Percentiles rank a stretch among this genome's conserved stretches.
Conservation (phyloP, 2,888 invertebrate species). For the Lucinisca nassula region DNA sequence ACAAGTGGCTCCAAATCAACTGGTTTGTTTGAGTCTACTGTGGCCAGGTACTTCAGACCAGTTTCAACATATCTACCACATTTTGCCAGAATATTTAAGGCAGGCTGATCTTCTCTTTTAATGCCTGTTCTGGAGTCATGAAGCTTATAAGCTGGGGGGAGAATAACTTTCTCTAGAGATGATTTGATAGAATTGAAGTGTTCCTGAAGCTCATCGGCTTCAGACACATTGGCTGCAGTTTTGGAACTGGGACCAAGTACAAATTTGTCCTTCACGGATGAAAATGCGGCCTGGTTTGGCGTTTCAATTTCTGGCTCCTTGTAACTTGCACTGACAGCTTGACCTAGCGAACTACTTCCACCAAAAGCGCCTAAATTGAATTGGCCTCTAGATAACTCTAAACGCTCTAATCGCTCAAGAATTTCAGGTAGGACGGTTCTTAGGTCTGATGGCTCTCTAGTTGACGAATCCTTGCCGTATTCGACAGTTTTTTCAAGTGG, state of each 20-base stretch:
- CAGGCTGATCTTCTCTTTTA: constrained; percentile 10
- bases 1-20: constrained; percentile 19
- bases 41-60: background rate
- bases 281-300: background rate
- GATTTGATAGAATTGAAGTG: constrained; percentile 12
- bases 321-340: background rate
- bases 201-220: constrained; percentile 33
- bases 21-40: background rate
- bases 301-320: background rate
- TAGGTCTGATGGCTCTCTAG: background rate
- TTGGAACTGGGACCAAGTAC: background rate
- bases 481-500: background rate
- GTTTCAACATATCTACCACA: constrained; percentile 26
- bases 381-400: background rate
- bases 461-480: background rate
- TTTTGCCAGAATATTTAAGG: background rate
- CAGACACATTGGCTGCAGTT: constrained; percentile 14
- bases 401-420: background rate
- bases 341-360: background rate
- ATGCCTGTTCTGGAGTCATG: constrained; percentile 44
- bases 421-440: background rate
- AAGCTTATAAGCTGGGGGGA: constrained; percentile 10
- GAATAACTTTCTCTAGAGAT: background rate
- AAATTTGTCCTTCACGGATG: background rate
- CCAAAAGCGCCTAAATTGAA: background rate